These are phyloP conservation scores for Pinna nobilis DNA, from an alignment of 1,140 invertebrate genomes.

Conservation along the genomic window DNA sequence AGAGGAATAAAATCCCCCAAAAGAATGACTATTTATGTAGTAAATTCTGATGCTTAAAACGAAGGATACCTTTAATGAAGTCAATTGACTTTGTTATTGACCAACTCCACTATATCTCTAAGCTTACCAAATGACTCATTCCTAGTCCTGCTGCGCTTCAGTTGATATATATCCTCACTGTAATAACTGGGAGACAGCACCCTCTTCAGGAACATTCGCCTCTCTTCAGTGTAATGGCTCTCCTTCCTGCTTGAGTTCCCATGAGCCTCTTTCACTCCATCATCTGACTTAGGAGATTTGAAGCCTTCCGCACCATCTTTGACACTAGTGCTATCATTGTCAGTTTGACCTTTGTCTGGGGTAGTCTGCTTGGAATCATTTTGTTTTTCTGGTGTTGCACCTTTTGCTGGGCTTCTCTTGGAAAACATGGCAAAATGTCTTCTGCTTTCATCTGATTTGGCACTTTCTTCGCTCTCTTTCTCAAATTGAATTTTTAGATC, in stretches of 20 bases:
- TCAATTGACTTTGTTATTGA: too few species aligned
- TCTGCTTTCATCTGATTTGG: constrained; percentile 36
- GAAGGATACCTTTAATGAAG: too few species aligned
- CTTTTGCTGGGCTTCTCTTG: too few species aligned
- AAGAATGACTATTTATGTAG: too few species aligned
- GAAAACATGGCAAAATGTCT: constrained; percentile 45
- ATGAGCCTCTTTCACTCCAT: neutral
- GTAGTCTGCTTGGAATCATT: neutral
- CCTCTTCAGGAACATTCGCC: constrained; percentile 30
- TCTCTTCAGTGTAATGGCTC: too few species aligned
- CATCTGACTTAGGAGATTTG: too few species aligned
- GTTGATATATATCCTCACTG: constrained; percentile 42
- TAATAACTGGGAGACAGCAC: constrained; percentile 59
- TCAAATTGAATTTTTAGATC: constrained; percentile 77
- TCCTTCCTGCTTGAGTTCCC: neutral
- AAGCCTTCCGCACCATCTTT: too few species aligned
- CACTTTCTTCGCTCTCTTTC: constrained; percentile 55
- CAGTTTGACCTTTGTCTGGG: neutral
- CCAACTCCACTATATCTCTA: too few species aligned
- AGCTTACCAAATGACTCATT: constrained; percentile 45
- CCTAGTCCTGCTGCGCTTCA: constrained; percentile 17
- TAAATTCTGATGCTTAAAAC: too few species aligned
- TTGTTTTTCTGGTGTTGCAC: too few species aligned
- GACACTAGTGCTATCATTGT: too few species aligned
- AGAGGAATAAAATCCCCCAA: too few species aligned